These are phyloP conservation scores for Gopherus evgoodei DNA, from an alignment of 2,113 vertebrate species.

Conservation along the genomic window DNA sequence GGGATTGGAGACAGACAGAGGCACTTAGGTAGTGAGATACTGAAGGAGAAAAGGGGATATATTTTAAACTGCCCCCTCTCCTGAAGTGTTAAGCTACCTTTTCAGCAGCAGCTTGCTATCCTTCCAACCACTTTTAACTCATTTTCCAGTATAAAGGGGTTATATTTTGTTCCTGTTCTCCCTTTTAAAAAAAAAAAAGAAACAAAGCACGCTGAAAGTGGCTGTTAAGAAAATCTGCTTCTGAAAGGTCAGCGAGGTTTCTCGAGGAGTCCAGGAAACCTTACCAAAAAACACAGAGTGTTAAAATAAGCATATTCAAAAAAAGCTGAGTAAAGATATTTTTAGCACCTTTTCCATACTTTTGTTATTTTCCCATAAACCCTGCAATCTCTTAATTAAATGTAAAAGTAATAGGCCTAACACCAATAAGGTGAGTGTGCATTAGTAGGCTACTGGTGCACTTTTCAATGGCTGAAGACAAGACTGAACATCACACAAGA, in stretches of 20 bases:
- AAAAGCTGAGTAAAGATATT: neutral
- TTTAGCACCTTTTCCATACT: neutral
- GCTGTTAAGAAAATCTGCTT: neutral
- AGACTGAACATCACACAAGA: neutral
- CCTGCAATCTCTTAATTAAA: neutral
- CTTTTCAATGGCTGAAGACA: neutral
- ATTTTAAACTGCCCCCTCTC: neutral
- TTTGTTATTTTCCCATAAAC: neutral
- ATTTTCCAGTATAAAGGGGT: neutral
- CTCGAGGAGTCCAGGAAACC: neutral
- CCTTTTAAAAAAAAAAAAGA: neutral
- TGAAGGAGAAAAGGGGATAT: neutral
- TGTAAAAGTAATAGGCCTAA: neutral
- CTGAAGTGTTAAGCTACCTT: neutral
- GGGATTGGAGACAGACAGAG: neutral
- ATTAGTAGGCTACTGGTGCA: neutral
- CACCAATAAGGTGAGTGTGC: neutral
- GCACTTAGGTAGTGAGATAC: neutral
- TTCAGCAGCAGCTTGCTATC: neutral
- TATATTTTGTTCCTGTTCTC: neutral
- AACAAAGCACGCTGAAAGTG: neutral
- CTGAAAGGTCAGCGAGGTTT: neutral
- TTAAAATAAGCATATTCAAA: neutral
- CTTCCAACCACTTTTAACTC: neutral
- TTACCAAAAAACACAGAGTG: accelerated